phyloP scores from a whole-genome alignment of 2,797 vertebrate genomes.

The Salmo trutta region DNA sequence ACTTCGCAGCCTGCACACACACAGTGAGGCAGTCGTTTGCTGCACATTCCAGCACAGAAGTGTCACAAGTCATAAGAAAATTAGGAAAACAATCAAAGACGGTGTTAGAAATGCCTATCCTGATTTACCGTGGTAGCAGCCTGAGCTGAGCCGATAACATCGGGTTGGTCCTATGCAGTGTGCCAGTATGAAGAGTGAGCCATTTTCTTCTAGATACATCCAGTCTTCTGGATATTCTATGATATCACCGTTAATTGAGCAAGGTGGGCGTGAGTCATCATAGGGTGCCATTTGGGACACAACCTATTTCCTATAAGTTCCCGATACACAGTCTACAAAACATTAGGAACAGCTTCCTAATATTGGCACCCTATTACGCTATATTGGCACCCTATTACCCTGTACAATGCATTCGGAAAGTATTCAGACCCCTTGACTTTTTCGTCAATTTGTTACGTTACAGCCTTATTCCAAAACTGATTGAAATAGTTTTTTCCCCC shows the following conservation, averaged over 20 bases:
- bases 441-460: no score
- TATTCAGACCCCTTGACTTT: no score
- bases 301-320: not conserved
- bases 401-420: no score
- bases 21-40: conserved; percentile 39
- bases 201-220: not conserved
- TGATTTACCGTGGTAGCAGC: not conserved
- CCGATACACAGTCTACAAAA: no score
- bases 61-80: conserved; percentile 41
- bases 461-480: no score
- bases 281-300: no score
- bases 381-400: no score
- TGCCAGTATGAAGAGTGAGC: not conserved
- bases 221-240: not conserved
- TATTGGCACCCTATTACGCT: no score
- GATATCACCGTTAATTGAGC: not conserved
- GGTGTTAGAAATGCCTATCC: not conserved
- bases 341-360: no score
- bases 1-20: conserved; percentile 40
- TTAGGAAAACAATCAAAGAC: conserved; percentile 33
- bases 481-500: no score
- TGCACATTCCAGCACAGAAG: conserved; percentile 42
- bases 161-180: not conserved
- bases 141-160: not conserved
- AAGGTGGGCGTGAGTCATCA: not conserved